Conservation (phyloP, 2,113 vertebrate genomes). For the Pterocles gutturalis region DNA sequence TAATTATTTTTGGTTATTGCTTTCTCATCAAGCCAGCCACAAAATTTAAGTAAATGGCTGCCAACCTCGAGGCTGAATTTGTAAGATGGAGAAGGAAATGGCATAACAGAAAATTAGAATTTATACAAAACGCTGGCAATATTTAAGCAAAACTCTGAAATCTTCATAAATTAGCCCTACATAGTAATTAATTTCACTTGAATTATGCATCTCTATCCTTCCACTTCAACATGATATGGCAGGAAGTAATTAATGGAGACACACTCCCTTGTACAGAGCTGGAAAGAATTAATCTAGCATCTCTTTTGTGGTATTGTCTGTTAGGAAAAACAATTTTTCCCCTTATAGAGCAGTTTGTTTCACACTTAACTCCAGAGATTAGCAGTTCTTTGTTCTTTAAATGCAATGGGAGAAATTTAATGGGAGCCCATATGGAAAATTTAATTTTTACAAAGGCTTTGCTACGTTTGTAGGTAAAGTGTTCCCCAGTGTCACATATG, state of each 20-base stretch:
- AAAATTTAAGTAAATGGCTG: background rate
- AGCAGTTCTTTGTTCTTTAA: conserved; percentile 9
- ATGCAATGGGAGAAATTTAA: background rate
- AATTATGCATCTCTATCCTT: background rate
- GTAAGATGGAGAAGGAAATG: background rate
- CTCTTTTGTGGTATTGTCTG: background rate
- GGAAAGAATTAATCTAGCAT: background rate
- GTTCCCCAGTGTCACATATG: background rate
- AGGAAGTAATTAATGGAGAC: conserved; percentile 37
- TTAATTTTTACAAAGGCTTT: background rate
- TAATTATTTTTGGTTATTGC: background rate
- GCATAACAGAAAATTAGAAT: background rate
- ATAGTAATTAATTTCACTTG: background rate
- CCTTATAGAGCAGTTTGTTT: background rate
- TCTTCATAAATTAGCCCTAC: background rate
- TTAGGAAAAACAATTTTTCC: background rate
- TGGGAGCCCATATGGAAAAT: background rate
- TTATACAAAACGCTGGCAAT: background rate
- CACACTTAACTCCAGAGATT: background rate
- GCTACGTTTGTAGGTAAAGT: background rate
- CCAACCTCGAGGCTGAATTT: background rate
- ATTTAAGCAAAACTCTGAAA: background rate
- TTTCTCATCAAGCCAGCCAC: background rate
- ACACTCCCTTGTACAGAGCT: background rate
- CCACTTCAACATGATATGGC: background rate